Conservation (phyloP, 2,888 invertebrate genomes). For the Drosophila kambysellisi region DNA sequence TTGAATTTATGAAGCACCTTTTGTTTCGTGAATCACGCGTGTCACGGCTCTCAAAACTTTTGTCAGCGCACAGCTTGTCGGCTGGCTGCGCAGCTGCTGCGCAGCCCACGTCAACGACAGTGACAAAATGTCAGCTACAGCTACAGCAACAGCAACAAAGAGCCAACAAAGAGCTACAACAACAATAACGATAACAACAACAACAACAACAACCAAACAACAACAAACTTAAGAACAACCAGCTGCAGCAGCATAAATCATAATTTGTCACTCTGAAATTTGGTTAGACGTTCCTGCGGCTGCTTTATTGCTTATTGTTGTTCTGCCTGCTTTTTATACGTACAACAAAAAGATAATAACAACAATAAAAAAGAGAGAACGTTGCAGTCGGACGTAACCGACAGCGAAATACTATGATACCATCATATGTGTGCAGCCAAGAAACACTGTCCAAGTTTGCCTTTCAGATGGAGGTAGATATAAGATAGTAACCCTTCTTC, state of each 20-base stretch:
- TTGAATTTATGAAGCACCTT: constrained; percentile 29
- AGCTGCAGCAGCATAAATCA: constrained; percentile 71
- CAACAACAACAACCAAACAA: constrained; percentile 17
- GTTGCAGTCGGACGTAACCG: too few species aligned
- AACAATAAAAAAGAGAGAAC: constrained; percentile 8
- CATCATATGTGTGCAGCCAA: too few species aligned
- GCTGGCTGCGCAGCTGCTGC: constrained; percentile 21
- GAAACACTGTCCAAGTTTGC: too few species aligned
- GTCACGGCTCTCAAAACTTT: constrained; percentile 41
- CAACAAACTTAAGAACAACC: constrained; percentile 27
- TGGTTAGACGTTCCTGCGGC: constrained; percentile 56
- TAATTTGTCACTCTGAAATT: constrained; percentile 74
- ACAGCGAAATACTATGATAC: too few species aligned
- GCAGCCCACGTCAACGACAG: constrained; percentile 49
- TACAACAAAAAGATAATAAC: constrained; percentile 17
- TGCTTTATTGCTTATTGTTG: constrained; percentile 26
- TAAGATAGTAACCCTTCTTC: too few species aligned
- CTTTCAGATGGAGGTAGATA: too few species aligned
- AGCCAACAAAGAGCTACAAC: constrained; percentile 21
- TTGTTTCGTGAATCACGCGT: constrained; percentile 27
- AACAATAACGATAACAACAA: constrained; percentile 15
- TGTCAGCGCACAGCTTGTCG: constrained; percentile 18
- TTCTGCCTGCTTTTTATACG: constrained; percentile 21
- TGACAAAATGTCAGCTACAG: constrained; percentile 53
- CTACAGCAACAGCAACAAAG: constrained; percentile 3